Evolutionary conservation across 2,113 vertebrate genomes (phyloP).

Genomic region (Pygoscelis antarcticus): DNA sequence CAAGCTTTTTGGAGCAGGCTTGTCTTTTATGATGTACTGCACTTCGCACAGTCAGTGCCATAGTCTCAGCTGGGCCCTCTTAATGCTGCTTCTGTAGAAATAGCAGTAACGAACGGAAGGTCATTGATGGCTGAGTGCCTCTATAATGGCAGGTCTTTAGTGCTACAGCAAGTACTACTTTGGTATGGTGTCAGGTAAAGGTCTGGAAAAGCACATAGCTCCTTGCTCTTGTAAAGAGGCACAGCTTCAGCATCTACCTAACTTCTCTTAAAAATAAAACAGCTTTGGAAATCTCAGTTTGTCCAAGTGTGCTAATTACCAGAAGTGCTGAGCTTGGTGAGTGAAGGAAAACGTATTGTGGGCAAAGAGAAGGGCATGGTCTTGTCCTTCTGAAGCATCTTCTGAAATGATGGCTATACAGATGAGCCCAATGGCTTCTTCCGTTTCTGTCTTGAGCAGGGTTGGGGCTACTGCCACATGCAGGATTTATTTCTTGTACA

Average conservation of each 20-base stretch:
- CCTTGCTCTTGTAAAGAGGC: not conserved
- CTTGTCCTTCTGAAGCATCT: not conserved
- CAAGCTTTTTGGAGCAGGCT: not conserved
- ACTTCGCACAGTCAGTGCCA: not conserved
- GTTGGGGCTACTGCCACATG: not conserved
- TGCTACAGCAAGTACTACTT: not conserved
- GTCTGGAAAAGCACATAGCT: not conserved
- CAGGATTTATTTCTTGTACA: not conserved
- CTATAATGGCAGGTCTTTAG: not conserved
- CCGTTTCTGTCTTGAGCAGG: not conserved
- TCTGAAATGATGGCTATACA: not conserved
- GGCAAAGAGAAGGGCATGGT: not conserved
- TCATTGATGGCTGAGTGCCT: not conserved
- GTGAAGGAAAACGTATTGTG: not conserved
- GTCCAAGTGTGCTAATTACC: not conserved
- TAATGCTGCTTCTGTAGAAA: not conserved
- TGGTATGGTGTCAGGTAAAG: not conserved
- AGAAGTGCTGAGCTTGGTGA: not conserved
- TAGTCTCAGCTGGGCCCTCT: not conserved
- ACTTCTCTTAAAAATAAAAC: not conserved
- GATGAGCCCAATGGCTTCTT: not conserved
- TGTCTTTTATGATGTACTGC: accelerated
- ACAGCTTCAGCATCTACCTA: not conserved
- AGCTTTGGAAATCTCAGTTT: not conserved
- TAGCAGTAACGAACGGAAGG: not conserved